Evolutionary conservation across 2,888 invertebrate genomes (phyloP), one percentile per base, ranked within the genome.

Genomic region (Loripinus fragilis): DNA sequence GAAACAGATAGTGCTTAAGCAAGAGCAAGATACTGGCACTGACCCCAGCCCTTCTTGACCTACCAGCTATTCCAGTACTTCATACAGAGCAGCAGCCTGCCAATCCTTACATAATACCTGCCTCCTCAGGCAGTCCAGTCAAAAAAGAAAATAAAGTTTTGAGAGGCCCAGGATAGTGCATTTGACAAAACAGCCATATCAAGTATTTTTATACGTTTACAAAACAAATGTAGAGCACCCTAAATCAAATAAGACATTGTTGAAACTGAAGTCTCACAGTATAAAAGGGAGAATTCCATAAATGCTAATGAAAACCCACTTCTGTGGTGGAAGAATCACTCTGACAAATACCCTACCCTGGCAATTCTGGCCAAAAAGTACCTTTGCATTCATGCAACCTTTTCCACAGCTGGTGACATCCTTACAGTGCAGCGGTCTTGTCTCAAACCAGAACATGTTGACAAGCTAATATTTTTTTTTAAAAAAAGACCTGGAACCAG

Each of bases 401-500:
- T 74, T n/a, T 69, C 60, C 23, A 74, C 41, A 5, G 74, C 74
- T 2, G 74, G 74, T 2, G 69, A 74, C n/a, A 38, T 74, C 5
- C 69, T 74, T 15, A 74, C 60, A 23, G 74, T 25, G 10, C n/a
- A 23, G 33, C 15, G 74, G 17, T 50, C 74, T 23, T 45, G 45
- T 17, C 45, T 69, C 2, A 28, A 52, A 7, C 30, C 55, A 28
- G 33, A 74, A 17, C 67, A 60, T 60, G 55, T 68, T 52, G 65
- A 73, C 20, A 12, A 17, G 5, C 33, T 66, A 2, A 38, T 66
- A 0, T 66, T 66, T n/a, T n/a, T n/a, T n/a, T 38, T 38, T 66
- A 50, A 73, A 73, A 5, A 60, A 72, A 28, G 65, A 72, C 20
- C 8, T 25, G 55, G 30, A 50, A 23, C 50, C 8, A 7, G 8